Conservation (phyloP, 2,113 vertebrate species). For the Stigmatopora nigra region DNA sequence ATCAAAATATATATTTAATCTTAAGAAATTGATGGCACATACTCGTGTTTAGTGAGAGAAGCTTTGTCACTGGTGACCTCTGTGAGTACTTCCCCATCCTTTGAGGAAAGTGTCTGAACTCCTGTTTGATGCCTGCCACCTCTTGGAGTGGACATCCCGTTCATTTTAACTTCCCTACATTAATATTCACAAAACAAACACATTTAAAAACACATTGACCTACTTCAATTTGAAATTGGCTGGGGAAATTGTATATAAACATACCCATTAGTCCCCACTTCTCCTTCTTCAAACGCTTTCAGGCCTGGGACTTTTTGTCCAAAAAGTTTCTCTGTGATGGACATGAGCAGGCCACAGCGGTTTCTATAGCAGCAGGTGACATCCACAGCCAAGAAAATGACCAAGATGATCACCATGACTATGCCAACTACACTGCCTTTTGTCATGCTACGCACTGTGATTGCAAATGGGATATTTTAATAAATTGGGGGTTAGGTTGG, state of each 20-base stretch:
- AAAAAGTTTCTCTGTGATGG: constrained; percentile 63
- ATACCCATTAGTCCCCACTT: constrained; percentile 48
- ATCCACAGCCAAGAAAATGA: constrained; percentile 68
- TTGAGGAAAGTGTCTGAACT: constrained; percentile 23
- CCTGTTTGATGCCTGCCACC: constrained; percentile 50
- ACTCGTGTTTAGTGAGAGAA: constrained; percentile 70
- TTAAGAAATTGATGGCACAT: constrained; percentile 22
- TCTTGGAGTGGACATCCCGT: constrained; percentile 48
- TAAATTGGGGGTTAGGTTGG: background rate
- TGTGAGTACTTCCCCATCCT: constrained; percentile 30
- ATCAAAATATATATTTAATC: background rate
- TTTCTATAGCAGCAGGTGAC: constrained; percentile 73
- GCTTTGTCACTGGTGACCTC: constrained; percentile 71
- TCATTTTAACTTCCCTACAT: constrained; percentile 64
- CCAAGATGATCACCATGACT: constrained; percentile 68
- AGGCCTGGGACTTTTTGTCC: constrained; percentile 56
- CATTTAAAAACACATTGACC: background rate
- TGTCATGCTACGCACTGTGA: constrained; percentile 39
- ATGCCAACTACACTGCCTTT: constrained; percentile 68
- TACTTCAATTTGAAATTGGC: background rate
- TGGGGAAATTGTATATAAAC: background rate
- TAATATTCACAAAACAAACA: constrained; percentile 17
- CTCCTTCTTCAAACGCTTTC: constrained; percentile 62
- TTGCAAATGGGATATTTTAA: background rate
- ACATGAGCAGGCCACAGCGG: constrained; percentile 71